Evolutionary conservation across 2,888 invertebrate genomes (phyloP).

Genomic region (Chymomyza caudatula): DNA sequence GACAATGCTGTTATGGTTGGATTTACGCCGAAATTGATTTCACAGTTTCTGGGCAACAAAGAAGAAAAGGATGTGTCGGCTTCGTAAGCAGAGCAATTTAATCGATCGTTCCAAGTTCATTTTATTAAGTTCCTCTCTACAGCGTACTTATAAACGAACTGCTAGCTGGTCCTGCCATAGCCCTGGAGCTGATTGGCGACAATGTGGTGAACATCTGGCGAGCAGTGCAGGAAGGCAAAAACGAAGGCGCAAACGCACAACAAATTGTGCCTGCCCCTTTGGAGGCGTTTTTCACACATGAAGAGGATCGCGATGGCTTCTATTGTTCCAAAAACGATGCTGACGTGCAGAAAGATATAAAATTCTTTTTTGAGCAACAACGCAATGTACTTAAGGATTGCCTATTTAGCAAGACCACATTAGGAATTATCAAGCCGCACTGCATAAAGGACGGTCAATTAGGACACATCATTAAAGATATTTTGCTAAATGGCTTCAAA

Average conservation of each 20-base stretch:
- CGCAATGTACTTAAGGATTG: conserved; percentile 79
- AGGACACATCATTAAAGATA: conserved; percentile 85
- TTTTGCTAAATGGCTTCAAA: conserved; percentile 86
- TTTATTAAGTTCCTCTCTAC: too few relatives aligned
- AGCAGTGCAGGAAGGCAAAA: neutral
- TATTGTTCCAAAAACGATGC: conserved; percentile 83
- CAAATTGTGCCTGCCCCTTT: conserved; percentile 71
- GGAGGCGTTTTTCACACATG: conserved; percentile 83
- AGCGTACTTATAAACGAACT: conserved; percentile 72
- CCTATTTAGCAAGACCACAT: conserved; percentile 83
- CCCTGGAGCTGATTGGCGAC: conserved; percentile 74
- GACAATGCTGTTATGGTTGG: conserved; percentile 86
- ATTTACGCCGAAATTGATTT: conserved; percentile 83
- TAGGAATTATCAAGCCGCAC: conserved; percentile 94
- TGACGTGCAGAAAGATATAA: conserved; percentile 78
- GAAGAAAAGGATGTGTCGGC: conserved; percentile 81
- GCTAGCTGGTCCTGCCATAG: conserved; percentile 68
- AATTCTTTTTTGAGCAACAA: conserved; percentile 82
- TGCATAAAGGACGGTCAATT: conserved; percentile 85
- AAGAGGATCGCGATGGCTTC: conserved; percentile 84
- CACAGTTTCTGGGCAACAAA: conserved; percentile 81
- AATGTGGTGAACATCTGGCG: conserved; percentile 69
- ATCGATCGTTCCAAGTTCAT: too few relatives aligned
- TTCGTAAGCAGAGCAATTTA: conserved; percentile 80
- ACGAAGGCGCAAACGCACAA: neutral